Evolutionary conservation across 1,140 invertebrate genomes (phyloP).

Genomic region (Bombus affinis): DNA sequence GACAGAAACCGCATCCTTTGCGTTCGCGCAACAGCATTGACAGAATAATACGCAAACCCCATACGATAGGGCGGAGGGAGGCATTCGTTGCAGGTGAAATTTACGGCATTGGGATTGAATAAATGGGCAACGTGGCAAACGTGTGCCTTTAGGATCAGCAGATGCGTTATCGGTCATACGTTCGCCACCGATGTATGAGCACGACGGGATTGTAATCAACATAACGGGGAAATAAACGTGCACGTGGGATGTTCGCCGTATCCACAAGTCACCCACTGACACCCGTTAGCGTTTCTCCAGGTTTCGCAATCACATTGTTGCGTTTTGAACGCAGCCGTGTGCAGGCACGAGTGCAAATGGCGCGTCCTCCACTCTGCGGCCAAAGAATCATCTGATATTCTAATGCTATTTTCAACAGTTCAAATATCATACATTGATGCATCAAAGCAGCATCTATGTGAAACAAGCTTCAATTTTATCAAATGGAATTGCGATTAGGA

Average conservation of each 20-base stretch:
- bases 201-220: conserved; percentile 47
- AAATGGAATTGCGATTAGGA: too few species aligned
- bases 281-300: conserved; percentile 7
- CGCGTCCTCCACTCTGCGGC: background rate
- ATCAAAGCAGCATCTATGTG: too few species aligned
- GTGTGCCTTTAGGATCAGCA: conserved; percentile 7
- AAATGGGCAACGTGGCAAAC: conserved; percentile 10
- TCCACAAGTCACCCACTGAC: conserved; percentile 56
- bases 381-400: background rate
- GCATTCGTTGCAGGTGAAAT: background rate
- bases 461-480: background rate
- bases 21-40: background rate
- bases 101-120: conserved; percentile 29
- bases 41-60: background rate
- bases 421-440: too few species aligned
- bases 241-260: conserved; percentile 32
- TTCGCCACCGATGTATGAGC: background rate
- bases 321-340: too few species aligned
- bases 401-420: background rate
- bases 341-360: background rate
- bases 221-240: conserved; percentile 62
- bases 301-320: conserved; percentile 26
- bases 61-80: background rate
- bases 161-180: conserved; percentile 12
- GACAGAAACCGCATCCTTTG: background rate